Percentiles rank a stretch among this genome's conserved stretches.
These are phyloP conservation scores for Ecliptopera silaceata DNA, from an alignment of 2,888 invertebrate genomes.

Conservation along the genomic window DNA sequence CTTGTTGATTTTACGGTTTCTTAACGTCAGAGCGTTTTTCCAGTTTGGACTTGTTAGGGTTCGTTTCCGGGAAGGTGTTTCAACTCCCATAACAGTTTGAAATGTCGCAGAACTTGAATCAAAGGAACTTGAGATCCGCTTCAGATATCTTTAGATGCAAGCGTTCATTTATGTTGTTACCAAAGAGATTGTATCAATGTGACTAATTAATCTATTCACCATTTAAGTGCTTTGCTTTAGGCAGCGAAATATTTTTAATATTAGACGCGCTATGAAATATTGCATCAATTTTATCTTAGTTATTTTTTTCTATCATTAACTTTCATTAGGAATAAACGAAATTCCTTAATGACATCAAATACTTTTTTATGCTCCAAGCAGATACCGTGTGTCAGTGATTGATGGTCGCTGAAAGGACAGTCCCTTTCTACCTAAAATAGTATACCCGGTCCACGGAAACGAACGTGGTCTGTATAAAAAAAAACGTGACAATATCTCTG, in stretches of 20 bases:
- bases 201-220: slow-evolving; percentile 24
- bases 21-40: slow-evolving; percentile 30
- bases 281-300: slow-evolving; percentile 29
- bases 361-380: slow-evolving; percentile 56
- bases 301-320: no score
- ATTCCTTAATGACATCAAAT: slow-evolving; percentile 54
- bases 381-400: slow-evolving; percentile 61
- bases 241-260: slow-evolving; percentile 32
- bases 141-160: slow-evolving; percentile 7
- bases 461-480: slow-evolving; percentile 39
- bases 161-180: slow-evolving; percentile 10
- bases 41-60: slow-evolving; percentile 9
- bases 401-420: slow-evolving; percentile 55
- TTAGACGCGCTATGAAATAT: slow-evolving; percentile 29
- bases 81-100: slow-evolving; percentile 18
- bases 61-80: slow-evolving; percentile 18
- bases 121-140: slow-evolving; percentile 12
- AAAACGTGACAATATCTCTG: slow-evolving; percentile 34
- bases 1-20: slow-evolving; percentile 32
- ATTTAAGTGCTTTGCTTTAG: slow-evolving; percentile 31
- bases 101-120: slow-evolving; percentile 27
- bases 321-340: slow-evolving; percentile 48
- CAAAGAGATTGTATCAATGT: slow-evolving; percentile 18
- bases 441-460: slow-evolving; percentile 34
- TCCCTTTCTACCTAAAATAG: slow-evolving; percentile 45